These are phyloP conservation scores for Falco biarmicus DNA, from an alignment of 2,797 vertebrate genomes.

Conservation along the genomic window DNA sequence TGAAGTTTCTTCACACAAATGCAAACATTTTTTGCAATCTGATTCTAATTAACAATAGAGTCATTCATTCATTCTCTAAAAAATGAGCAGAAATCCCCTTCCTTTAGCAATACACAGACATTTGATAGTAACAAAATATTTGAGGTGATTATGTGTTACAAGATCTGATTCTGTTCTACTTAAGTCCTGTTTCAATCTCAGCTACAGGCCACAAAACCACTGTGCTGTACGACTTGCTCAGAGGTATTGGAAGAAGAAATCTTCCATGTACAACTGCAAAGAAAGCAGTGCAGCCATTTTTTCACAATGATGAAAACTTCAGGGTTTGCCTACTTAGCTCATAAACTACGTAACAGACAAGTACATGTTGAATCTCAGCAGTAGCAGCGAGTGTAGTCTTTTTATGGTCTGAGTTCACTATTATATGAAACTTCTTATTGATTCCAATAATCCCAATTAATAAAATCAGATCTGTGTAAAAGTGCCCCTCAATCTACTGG, in stretches of 20 bases:
- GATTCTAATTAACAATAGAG: constrained; percentile 63
- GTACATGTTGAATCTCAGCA: neutral
- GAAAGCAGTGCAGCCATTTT: neutral
- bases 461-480: neutral
- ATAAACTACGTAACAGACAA: neutral
- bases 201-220: constrained; percentile 22
- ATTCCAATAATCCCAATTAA: neutral
- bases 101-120: constrained; percentile 43
- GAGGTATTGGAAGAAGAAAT: neutral
- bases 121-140: constrained; percentile 31
- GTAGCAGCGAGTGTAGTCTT: neutral
- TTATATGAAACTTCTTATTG: neutral
- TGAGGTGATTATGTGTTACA: constrained; percentile 43
- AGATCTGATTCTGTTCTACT: constrained; percentile 26
- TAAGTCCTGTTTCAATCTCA: neutral
- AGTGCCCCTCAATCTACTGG: neutral
- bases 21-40: constrained; percentile 53
- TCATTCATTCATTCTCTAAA: constrained; percentile 45
- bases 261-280: neutral
- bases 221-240: neutral
- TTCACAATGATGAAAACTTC: neutral
- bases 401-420: neutral
- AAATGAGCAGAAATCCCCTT: constrained; percentile 66
- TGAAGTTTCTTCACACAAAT: constrained; percentile 43
- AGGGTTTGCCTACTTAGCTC: neutral